Percentiles rank a stretch among this genome's conserved stretches.
Evolutionary conservation across 2,113 vertebrate genomes (phyloP).

Genomic region (Mormoops blainvillei): DNA sequence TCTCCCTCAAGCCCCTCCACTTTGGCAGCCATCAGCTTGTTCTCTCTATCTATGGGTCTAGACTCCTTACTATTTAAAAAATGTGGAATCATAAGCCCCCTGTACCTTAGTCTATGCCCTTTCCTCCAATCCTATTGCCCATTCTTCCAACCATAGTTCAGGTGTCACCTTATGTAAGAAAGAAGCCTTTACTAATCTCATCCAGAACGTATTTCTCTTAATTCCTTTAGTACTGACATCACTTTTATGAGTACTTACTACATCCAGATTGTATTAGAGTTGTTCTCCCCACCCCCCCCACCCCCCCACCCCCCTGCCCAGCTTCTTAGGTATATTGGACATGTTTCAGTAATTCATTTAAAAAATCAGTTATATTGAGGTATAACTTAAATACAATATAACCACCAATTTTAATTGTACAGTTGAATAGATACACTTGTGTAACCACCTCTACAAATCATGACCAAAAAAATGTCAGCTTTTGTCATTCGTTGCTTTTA

Average conservation of each 20-base stretch:
- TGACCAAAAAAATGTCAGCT: not conserved
- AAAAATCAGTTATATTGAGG: not conserved
- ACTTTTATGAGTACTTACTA: not conserved
- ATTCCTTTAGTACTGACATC: not conserved
- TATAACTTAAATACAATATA: not conserved
- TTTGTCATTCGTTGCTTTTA: conserved; percentile 20
- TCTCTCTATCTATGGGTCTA: not conserved
- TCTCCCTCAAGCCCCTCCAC: rapidly evolving
- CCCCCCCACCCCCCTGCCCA: rapidly evolving
- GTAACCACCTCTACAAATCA: not conserved
- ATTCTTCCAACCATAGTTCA: not conserved
- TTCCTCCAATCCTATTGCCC: not conserved
- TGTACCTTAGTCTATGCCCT: not conserved
- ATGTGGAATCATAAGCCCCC: not conserved
- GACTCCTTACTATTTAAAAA: not conserved
- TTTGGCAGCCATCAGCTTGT: not conserved
- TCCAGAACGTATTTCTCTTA: not conserved
- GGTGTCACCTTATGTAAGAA: not conserved
- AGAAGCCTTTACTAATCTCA: not conserved
- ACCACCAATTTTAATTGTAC: not conserved
- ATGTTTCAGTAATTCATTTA: not conserved
- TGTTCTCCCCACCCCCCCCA: rapidly evolving
- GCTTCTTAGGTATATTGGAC: not conserved
- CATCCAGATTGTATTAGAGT: not conserved
- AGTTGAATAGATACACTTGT: not conserved